Evolutionary conservation across 2,888 invertebrate genomes (phyloP).

Genomic region (Scaptodrosophila latifasciaeformis): DNA sequence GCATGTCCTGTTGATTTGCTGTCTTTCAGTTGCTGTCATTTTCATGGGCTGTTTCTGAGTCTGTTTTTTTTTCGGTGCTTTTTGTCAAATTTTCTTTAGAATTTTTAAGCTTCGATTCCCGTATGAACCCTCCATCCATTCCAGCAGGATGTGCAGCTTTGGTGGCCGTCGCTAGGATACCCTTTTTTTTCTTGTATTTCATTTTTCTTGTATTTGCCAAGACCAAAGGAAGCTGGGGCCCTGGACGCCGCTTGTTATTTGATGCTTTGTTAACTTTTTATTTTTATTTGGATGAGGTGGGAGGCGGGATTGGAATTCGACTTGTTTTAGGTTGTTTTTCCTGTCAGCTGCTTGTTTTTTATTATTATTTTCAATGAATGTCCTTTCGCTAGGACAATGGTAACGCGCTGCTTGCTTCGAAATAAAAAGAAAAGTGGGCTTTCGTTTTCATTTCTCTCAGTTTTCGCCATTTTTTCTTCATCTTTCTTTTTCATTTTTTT

Average conservation of each 20-base stretch:
- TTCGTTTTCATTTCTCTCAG: conserved; percentile 24
- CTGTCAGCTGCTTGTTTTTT: conserved; percentile 33
- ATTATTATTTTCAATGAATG: conserved; percentile 34
- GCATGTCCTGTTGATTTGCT: background rate
- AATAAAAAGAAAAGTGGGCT: conserved; percentile 57
- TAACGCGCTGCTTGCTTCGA: conserved; percentile 30
- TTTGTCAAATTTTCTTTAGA: conserved; percentile 13
- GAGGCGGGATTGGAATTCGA: conserved; percentile 37
- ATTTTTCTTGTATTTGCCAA: too few relatives aligned
- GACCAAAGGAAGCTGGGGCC: background rate
- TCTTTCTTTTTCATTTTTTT: conserved; percentile 3
- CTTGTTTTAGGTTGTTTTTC: conserved; percentile 45
- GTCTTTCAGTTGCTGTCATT: background rate
- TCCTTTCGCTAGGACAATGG: conserved; percentile 52
- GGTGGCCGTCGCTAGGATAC: conserved; percentile 55
- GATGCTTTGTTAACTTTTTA: conserved; percentile 67
- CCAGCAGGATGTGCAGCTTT: conserved; percentile 11
- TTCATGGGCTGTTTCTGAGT: background rate
- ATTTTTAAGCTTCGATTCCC: conserved; percentile 34
- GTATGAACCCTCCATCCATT: conserved; percentile 24
- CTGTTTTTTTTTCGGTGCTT: conserved; percentile 10
- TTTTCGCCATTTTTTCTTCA: conserved; percentile 16
- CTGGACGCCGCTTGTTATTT: conserved; percentile 45
- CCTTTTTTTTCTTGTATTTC: conserved; percentile 17
- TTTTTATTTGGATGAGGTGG: conserved; percentile 40